Base-by-base conservation (phyloP, 2,113 vertebrate genomes). In the Salvelinus alpinus region DNA sequence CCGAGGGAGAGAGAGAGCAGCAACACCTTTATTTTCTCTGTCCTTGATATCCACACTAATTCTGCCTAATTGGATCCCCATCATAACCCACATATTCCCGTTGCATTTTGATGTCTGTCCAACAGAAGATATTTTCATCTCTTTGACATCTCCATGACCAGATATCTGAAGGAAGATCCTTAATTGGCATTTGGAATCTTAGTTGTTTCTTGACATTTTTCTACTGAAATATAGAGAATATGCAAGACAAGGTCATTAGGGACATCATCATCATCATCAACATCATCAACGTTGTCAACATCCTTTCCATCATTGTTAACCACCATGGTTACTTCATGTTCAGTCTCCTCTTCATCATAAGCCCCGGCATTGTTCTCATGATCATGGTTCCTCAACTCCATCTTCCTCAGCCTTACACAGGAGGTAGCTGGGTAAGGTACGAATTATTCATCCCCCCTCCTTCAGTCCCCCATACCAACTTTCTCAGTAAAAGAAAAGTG, bases 11-110 rank as follows among this genome's bases (percentile, higher is more conserved):
- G 82, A 89, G 86, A 86, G 90, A 90, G 85, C 86, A 91, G 91
- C 91, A 91, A 92, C 91, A 92, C 91, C 38, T 92, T 90, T 91
- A 91, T 92, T 92, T 92, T 90, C 83, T 90, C 81, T 86, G 82
- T 84, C 78, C 84, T 90, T 89, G 88, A 90, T 88, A 88, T 90
- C 70, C 84, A 87, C 86, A 84, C 84, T 87, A 90, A 87, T 84
- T 85, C 87, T 85, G 90, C 87, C 87, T 86, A 89, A 84, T 91
- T 92, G 90, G 90, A 89, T 3, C 22, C 77, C 77, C 73, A 82
- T 81, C 78, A 86, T 34, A 68, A 78, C 78, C 73, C 89, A 85
- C 86, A 88, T 82, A 90, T 90, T 91, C 88, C 80, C 80, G 82
- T 54, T 80, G 60, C 75, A 71, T 84, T 71, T 81, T 86, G 85